Evolutionary conservation across 2,113 vertebrate genomes (phyloP), one percentile per base, ranked within the genome.

Genomic region (Prionailurus viverrinus): DNA sequence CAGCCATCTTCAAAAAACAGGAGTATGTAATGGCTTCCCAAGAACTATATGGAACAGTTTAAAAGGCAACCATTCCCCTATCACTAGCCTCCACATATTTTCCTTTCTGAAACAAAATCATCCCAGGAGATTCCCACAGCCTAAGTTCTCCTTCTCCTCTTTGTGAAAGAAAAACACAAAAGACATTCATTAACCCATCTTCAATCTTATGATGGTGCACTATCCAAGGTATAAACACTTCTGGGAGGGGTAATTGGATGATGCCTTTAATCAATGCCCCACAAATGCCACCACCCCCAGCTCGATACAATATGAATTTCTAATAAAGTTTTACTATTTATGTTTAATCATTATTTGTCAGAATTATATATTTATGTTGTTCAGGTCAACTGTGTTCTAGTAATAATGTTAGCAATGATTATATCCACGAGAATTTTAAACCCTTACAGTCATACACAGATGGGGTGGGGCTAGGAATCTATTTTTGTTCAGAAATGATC

Each of bases 31-130:
- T 15, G 61, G 65, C 15, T 39, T 66, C 45, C 18, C 16, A 68
- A 92, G n/a, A 48, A 66, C 51, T 53, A 4, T 12, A 19, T 58
- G 27, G 18, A 55, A 36, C 1, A 16, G 31, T 92, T 63, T 89
- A 41, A 73, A 94, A 82, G 83, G 61, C 65, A 55, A 65, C 10
- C 12, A 31, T 63, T 74, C 71, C 51, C 65, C 55, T 29, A 39
- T 29, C 45, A 68, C 66, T 25, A 48, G 71, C 41, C 33, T 69
- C 31, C 9, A n/a, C 25, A 5, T 29, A 31, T 68, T 39, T 91
- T 86, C 27, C 51, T 86, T 80, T 15, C 66, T 92, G 55, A 96
- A 74, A 92, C 48, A 83, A 89, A 79, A 66, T 80, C 39, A 58
- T 66, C 45, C 68, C 36, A 78, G 18, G 65, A 96, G 48, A 41